phyloP scores from a whole-genome alignment of 2,113 vertebrate species.

The Thunnus maccoyii region DNA sequence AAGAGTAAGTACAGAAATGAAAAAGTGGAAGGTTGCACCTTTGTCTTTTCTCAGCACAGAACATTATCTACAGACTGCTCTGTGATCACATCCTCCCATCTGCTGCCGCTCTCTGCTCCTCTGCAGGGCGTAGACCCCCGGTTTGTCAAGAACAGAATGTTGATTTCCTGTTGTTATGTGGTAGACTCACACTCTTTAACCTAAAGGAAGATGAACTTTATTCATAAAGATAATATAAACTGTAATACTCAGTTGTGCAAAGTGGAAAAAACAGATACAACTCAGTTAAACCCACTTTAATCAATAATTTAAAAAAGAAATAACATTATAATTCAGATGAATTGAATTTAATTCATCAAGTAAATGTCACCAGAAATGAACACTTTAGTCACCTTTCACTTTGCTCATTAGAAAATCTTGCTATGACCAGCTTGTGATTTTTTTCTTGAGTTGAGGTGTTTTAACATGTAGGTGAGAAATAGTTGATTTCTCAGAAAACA shows the following conservation, averaged over 20 bases:
- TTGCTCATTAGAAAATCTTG: constrained; percentile 28
- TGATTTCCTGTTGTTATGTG: constrained; percentile 52
- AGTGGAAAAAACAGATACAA: not conserved
- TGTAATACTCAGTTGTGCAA: not conserved
- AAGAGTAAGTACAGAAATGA: too few relatives aligned
- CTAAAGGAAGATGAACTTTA: not conserved
- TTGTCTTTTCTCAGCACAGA: constrained; percentile 31
- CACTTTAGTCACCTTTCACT: not conserved
- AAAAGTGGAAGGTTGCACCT: constrained; percentile 39
- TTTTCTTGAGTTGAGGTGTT: too few relatives aligned
- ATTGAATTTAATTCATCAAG: not conserved
- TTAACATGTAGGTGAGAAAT: not conserved
- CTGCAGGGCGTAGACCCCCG: constrained; percentile 22
- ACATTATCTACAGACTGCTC: constrained; percentile 4
- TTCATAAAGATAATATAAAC: not conserved
- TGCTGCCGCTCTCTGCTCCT: constrained; percentile 31
- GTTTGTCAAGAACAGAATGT: not conserved
- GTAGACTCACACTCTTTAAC: not conserved
- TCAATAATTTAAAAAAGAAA: not conserved
- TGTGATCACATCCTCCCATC: constrained; percentile 77
- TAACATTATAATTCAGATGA: not conserved
- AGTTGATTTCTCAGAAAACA: constrained; percentile 33
- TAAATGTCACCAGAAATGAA: not conserved
- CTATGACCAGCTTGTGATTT: not conserved
- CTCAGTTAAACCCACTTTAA: not conserved